phyloP scores from a whole-genome alignment of 64 coral and sea anemone genomes.

The Exaiptasia diaphana region DNA sequence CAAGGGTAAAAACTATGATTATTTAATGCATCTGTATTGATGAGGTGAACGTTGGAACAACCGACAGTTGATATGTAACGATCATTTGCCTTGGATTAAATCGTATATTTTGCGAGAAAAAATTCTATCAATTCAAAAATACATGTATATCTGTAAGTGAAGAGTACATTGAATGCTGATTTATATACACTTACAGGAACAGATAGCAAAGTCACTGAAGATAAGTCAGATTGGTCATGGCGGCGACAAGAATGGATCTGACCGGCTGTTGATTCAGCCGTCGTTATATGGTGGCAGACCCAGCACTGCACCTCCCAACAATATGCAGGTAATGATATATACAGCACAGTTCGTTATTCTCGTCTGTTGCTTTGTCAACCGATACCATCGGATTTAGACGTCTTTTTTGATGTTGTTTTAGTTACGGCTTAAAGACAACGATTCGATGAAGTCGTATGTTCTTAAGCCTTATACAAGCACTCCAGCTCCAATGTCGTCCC shows the following conservation, averaged over 20 bases:
- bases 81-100: too few species aligned
- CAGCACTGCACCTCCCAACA: constrained; percentile 59
- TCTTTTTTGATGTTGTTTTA: not conserved
- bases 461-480: constrained; percentile 64
- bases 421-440: not conserved
- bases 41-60: too few species aligned
- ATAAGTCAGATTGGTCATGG: constrained; percentile 12
- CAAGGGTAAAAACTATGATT: constrained; percentile 3
- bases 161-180: too few species aligned
- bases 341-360: not conserved
- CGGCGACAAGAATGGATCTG: not conserved
- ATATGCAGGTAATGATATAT: constrained; percentile 26
- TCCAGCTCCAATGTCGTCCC: constrained; percentile 68
- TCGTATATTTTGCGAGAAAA: too few species aligned
- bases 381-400: too few species aligned
- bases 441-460: constrained; percentile 59
- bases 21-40: too few species aligned
- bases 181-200: not conserved
- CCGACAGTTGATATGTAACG: too few species aligned
- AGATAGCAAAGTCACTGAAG: not conserved
- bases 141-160: too few species aligned
- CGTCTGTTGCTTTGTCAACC: not conserved
- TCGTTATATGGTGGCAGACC: constrained; percentile 11
- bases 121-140: too few species aligned
- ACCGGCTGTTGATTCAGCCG: not conserved